These are phyloP conservation scores for Epinotia ramella DNA, from an alignment of 2,888 invertebrate species.

Conservation along the genomic window DNA sequence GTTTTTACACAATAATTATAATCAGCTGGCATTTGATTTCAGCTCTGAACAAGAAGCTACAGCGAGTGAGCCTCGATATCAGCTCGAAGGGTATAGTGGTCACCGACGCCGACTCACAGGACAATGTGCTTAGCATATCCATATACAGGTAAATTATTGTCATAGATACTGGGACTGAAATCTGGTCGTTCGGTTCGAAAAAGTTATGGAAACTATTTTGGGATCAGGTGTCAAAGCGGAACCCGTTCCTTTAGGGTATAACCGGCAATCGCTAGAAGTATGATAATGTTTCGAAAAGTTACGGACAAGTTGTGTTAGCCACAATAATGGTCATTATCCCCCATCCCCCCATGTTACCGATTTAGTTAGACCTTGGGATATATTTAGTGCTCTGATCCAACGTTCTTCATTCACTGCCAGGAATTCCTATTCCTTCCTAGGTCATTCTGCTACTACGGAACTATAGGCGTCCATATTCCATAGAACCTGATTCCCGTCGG, in stretches of 20 bases:
- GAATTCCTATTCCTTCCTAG: neutral
- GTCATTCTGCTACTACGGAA: too few species aligned
- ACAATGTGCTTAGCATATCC: slow-evolving; percentile 90
- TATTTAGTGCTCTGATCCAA: neutral
- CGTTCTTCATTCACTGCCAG: neutral
- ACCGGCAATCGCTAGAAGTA: too few species aligned
- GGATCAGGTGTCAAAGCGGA: too few species aligned
- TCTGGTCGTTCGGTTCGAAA: too few species aligned
- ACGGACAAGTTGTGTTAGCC: too few species aligned
- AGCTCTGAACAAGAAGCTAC: slow-evolving; percentile 85
- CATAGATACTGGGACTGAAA: too few species aligned
- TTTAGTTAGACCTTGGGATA: neutral
- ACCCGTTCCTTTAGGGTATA: too few species aligned
- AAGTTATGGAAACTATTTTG: too few species aligned
- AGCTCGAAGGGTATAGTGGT: slow-evolving; percentile 92
- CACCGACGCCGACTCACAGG: slow-evolving; percentile 88
- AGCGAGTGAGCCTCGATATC: slow-evolving; percentile 89
- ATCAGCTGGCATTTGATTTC: slow-evolving; percentile 51
- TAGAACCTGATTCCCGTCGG: too few species aligned
- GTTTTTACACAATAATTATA: neutral
- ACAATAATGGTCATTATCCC: too few species aligned
- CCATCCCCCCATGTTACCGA: neutral
- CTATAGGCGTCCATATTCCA: too few species aligned
- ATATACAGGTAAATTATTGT: slow-evolving; percentile 89
- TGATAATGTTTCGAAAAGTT: too few species aligned